These are phyloP conservation scores for Conops quadrifasciatus DNA, from an alignment of 2,888 invertebrate genomes.

Conservation along the genomic window DNA sequence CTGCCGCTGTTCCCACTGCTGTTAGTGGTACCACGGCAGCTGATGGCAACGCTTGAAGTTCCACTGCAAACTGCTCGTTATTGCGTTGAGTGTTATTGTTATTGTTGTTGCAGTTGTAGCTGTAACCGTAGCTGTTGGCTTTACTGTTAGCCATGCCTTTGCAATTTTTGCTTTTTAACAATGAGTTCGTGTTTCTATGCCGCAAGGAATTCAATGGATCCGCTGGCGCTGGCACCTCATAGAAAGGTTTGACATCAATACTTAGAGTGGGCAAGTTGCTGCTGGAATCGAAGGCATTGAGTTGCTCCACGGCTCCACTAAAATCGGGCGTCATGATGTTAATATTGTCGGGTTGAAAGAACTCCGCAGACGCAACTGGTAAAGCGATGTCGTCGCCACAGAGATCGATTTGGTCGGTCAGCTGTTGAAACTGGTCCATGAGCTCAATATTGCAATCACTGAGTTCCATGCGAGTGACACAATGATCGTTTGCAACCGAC, in stretches of 20 bases:
- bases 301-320: neutral
- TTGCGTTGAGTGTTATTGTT: neutral
- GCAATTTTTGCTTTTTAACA: neutral
- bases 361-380: slow-evolving; percentile 45
- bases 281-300: neutral
- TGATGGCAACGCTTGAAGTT: slow-evolving; percentile 37
- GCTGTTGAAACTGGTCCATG: slow-evolving; percentile 60
- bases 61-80: neutral
- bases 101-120: neutral
- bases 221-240: neutral
- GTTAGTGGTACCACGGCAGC: slow-evolving; percentile 53
- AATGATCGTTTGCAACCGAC: slow-evolving; percentile 15
- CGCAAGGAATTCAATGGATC: neutral
- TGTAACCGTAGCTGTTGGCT: neutral
- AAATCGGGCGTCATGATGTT: slow-evolving; percentile 31
- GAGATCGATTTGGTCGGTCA: slow-evolving; percentile 61
- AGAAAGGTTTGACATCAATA: neutral
- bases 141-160: neutral
- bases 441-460: slow-evolving; percentile 62
- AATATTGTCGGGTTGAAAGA: slow-evolving; percentile 53
- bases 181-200: slow-evolving; percentile 6
- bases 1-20: slow-evolving; percentile 46
- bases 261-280: slow-evolving; percentile 12
- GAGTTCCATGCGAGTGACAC: slow-evolving; percentile 53
- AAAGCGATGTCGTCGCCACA: slow-evolving; percentile 56